Conservation (phyloP, 2,888 invertebrate species). For the Andrena marginata region DNA sequence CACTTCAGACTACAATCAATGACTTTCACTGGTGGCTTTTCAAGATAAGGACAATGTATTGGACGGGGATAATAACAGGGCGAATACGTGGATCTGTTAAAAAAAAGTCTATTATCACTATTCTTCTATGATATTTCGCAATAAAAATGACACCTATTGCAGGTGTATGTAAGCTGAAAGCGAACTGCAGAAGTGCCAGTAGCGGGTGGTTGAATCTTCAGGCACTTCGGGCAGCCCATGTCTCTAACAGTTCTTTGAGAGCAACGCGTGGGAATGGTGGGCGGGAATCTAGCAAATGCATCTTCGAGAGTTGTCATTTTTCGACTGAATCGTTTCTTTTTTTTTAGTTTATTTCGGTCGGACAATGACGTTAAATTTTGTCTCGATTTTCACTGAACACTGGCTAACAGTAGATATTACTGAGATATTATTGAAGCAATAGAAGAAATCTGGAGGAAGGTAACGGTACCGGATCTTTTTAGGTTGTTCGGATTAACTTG, state of each 20-base stretch:
- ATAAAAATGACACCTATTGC: slow-evolving; percentile 71
- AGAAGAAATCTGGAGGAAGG: background rate
- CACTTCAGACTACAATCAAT: slow-evolving; percentile 67
- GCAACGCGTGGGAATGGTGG: slow-evolving; percentile 68
- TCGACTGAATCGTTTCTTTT: too few relatives aligned
- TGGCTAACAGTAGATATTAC: background rate
- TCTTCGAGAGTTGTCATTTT: slow-evolving; percentile 43
- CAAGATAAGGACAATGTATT: slow-evolving; percentile 58
- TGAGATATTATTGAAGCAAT: background rate
- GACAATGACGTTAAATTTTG: background rate
- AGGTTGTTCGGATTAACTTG: slow-evolving; percentile 3
- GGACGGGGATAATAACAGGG: slow-evolving; percentile 72
- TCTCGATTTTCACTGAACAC: background rate
- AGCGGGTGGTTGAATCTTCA: slow-evolving; percentile 52
- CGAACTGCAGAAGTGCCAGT: slow-evolving; percentile 66
- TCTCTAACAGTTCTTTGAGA: slow-evolving; percentile 54
- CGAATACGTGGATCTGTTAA: slow-evolving; percentile 70
- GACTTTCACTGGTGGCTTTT: slow-evolving; percentile 33
- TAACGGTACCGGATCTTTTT: background rate
- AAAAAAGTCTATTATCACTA: slow-evolving; percentile 9
- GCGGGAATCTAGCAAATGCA: slow-evolving; percentile 62
- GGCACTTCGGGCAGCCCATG: slow-evolving; percentile 63
- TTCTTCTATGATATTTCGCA: slow-evolving; percentile 16
- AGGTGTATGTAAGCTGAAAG: slow-evolving; percentile 73
- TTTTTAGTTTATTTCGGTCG: background rate